Conservation (phyloP, 1,140 invertebrate species). For the Ganaspis sp. region DNA sequence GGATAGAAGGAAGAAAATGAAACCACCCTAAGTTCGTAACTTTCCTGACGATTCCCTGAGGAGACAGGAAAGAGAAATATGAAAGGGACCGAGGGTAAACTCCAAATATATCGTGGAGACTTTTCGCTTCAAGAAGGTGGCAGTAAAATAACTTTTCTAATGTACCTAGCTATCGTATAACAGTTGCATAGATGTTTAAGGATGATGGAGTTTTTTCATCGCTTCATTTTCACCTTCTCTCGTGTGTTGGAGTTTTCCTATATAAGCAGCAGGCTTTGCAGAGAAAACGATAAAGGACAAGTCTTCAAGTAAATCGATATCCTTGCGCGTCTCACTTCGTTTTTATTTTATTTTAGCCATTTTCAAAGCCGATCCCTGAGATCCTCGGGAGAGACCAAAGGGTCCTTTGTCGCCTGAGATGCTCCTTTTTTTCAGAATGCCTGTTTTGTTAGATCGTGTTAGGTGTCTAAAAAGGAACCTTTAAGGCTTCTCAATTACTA, state of each 20-base stretch:
- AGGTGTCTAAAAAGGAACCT: slow-evolving; percentile 16
- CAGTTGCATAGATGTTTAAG: slow-evolving; percentile 4
- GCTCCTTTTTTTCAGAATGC: slow-evolving; percentile 24
- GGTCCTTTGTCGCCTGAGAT: slow-evolving; percentile 22
- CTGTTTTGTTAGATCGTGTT: slow-evolving; percentile 27
- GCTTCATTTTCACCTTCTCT: slow-evolving; percentile 41
- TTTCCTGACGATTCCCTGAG: slow-evolving; percentile 11
- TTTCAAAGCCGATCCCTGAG: slow-evolving; percentile 43
- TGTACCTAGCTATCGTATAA: slow-evolving; percentile 5
- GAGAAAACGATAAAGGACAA: slow-evolving; percentile 54
- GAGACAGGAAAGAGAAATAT: slow-evolving; percentile 36
- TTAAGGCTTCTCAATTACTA: slow-evolving; percentile 23
- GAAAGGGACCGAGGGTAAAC: slow-evolving; percentile 43
- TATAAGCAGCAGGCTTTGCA: slow-evolving; percentile 46
- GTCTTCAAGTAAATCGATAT: slow-evolving; percentile 58
- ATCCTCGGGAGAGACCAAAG: neutral
- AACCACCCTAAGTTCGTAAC: slow-evolving; percentile 15
- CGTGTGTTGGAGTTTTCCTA: slow-evolving; percentile 39
- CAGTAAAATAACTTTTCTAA: slow-evolving; percentile 26
- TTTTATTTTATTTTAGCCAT: slow-evolving; percentile 56
- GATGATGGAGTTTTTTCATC: neutral
- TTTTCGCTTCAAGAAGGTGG: slow-evolving; percentile 36
- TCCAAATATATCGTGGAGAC: neutral
- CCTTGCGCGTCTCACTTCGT: slow-evolving; percentile 56
- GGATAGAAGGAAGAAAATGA: slow-evolving; percentile 24